phyloP scores from a whole-genome alignment of 1,140 invertebrate genomes.

The Contarinia nasturtii region DNA sequence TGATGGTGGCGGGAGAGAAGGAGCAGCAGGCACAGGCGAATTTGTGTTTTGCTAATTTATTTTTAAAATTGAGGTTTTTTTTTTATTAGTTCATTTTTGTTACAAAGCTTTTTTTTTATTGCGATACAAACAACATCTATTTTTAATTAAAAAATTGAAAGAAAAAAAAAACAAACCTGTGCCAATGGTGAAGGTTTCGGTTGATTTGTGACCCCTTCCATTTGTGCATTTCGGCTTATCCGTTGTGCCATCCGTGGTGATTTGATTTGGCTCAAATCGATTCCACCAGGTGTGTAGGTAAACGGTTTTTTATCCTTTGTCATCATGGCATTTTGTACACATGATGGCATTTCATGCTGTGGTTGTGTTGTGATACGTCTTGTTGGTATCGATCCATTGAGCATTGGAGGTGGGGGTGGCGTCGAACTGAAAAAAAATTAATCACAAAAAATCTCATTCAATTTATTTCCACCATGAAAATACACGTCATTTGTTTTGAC shows the following conservation, averaged over 20 bases:
- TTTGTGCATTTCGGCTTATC: slow-evolving; percentile 28
- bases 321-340: slow-evolving; percentile 84
- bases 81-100: too few species aligned
- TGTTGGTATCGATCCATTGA: slow-evolving; percentile 11
- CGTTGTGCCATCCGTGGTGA: slow-evolving; percentile 76
- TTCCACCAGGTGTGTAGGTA: slow-evolving; percentile 79
- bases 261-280: slow-evolving; percentile 75
- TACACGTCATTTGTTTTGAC: too few species aligned
- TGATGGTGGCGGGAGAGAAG: slow-evolving; percentile 10
- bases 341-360: slow-evolving; percentile 54
- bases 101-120: too few species aligned
- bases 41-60: too few species aligned
- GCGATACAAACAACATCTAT: too few species aligned
- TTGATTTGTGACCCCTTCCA: slow-evolving; percentile 28
- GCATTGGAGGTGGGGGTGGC: slow-evolving; percentile 12
- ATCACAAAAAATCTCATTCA: not conserved
- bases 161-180: slow-evolving; percentile 26
- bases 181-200: slow-evolving; percentile 11
- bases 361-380: slow-evolving; percentile 12
- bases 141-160: too few species aligned
- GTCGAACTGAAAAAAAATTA: slow-evolving; percentile 8
- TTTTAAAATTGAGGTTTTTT: too few species aligned
- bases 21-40: slow-evolving; percentile 13
- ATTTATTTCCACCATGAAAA: slow-evolving; percentile 7
- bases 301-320: slow-evolving; percentile 91